Conservation (phyloP, 2,797 vertebrate species). For the Sebastes kiyomatsui region DNA sequence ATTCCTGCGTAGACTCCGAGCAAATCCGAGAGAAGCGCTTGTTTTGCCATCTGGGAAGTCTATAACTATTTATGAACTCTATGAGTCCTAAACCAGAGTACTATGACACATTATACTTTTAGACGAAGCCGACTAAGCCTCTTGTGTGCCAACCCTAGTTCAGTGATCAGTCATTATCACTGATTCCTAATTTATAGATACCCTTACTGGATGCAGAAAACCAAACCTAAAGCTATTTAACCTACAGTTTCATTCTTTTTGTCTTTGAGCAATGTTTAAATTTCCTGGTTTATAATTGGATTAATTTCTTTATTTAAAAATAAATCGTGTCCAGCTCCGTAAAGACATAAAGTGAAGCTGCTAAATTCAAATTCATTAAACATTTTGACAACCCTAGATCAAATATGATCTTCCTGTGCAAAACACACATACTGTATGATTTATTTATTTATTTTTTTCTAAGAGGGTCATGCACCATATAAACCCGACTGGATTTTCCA, state of each 20-base stretch:
- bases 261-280: not conserved
- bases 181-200: not conserved
- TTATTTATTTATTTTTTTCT: not conserved
- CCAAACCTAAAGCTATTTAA: not conserved
- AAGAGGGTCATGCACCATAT: conserved; percentile 11
- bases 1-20: conserved; percentile 16
- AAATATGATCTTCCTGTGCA: not conserved
- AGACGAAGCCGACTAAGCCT: not conserved
- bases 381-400: too few relatives aligned
- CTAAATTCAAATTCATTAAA: not conserved
- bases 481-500: conserved; percentile 56
- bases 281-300: not conserved
- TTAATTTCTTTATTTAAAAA: not conserved
- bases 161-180: not conserved
- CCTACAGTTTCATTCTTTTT: not conserved
- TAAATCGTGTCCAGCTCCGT: not conserved
- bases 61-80: conserved; percentile 45
- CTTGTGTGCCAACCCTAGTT: not conserved
- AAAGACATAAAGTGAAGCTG: not conserved
- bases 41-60: conserved; percentile 51
- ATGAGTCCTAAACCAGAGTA: conserved; percentile 10
- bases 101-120: conserved; percentile 8
- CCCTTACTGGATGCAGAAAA: not conserved
- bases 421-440: not conserved
- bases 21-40: conserved; percentile 36